A percentile compares a stretch with the other conserved stretches of the same genome.
Evolutionary conservation across 2,113 vertebrate species (phyloP).

Genomic region (Rhynchomys soricoides): DNA sequence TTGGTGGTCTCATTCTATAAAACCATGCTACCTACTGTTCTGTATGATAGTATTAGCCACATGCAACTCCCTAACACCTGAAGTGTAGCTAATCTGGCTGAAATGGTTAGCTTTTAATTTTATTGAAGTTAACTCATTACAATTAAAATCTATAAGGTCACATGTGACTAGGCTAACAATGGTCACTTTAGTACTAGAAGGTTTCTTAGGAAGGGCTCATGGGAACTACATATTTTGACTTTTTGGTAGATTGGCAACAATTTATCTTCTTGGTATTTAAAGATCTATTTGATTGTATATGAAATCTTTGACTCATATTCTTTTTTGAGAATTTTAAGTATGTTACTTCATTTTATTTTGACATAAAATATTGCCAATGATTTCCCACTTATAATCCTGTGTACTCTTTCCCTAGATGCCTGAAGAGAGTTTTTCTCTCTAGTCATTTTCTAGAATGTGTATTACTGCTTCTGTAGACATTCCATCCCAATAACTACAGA

Average conservation of each 20-base stretch:
- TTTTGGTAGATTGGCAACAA: background rate
- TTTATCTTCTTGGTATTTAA: background rate
- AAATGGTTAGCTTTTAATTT: background rate
- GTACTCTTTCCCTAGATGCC: background rate
- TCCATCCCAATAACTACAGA: background rate
- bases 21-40: background rate
- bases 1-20: background rate
- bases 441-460: background rate
- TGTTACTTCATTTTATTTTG: constrained; percentile 8
- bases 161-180: background rate
- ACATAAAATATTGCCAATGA: background rate
- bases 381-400: background rate
- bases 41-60: background rate
- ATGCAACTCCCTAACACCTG: background rate
- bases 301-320: background rate
- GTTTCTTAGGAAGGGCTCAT: background rate
- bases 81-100: background rate
- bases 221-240: background rate
- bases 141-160: background rate
- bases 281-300: background rate
- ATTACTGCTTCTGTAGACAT: background rate
- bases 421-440: background rate
- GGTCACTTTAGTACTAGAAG: background rate
- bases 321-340: background rate
- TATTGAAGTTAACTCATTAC: constrained; percentile 13